Base-by-base conservation (phyloP, 2,888 invertebrate species). In the Brachycybe producta region DNA sequence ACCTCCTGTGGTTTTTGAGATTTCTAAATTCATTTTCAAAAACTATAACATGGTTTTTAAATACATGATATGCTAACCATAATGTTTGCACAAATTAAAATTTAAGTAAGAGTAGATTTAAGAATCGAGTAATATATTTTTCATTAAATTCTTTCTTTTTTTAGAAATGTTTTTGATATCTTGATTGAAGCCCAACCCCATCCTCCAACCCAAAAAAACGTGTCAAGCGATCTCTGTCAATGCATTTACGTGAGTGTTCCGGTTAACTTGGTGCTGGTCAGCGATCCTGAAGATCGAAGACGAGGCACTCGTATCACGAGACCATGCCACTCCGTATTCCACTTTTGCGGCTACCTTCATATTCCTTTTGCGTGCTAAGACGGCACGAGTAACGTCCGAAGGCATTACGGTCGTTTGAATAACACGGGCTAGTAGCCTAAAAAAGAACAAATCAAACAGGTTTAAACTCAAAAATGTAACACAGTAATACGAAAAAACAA, bases 381-480 rank as follows among this genome's bases (percentile, higher is more conserved):
- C 70, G 15, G 82, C 81, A 64, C 76, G 76, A 42, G 80, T 76
- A 60, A 84, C 77, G 62, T 84, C 79, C 61, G 81, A 81, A 43
- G 87, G 86, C 57, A 74, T 76, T 51, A 80, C 61, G 2, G 82
- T 76, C 58, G 78, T 80, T 64, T 77, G 78, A 53, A 79, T 61
- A 54, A 78, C 78, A 61, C 78, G 78, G 62, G 79, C 76, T 56
- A 80, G 69, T 62, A 85, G 67, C 63, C 87, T 87, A 65, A 36
- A 45, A 38, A 15, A 50, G 13, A 49, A 39, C 2, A 5, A 7
- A n/a, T 40, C 40, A 26, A 23, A 11, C 7, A 17, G 13, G 8
- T 30, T 28, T 17, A 23, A 28, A 13, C 8, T 28, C 21, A 15
- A 11, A 13, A 28, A 39, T 11, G 13, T 11, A 15, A 11, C 15